phyloP scores from a whole-genome alignment of 2,113 vertebrate genomes.

The Oenanthe melanoleuca region DNA sequence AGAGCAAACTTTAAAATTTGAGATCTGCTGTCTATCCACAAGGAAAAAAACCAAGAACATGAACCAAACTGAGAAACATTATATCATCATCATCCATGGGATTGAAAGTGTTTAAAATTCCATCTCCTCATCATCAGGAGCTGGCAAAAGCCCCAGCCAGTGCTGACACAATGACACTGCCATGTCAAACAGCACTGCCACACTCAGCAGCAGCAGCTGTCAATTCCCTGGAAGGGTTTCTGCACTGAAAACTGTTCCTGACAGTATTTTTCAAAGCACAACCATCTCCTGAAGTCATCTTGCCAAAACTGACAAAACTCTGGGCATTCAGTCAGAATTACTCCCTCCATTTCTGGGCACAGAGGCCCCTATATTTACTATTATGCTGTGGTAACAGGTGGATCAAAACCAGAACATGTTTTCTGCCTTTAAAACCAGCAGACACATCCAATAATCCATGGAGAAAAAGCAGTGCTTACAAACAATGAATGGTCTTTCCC shows the following conservation, averaged over 20 bases:
- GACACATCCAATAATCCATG: background rate
- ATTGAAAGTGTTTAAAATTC: background rate
- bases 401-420: background rate
- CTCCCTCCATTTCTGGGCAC: background rate
- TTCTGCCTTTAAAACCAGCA: background rate
- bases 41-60: background rate
- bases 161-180: background rate
- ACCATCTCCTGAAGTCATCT: background rate
- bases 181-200: background rate
- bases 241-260: background rate
- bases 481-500: background rate
- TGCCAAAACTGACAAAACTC: background rate
- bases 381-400: background rate
- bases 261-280: background rate
- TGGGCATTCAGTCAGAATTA: background rate
- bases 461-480: background rate
- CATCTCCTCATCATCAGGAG: background rate
- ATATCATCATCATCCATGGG: background rate
- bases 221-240: background rate
- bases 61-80: background rate
- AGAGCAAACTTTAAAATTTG: background rate
- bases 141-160: background rate
- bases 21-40: background rate
- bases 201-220: background rate
- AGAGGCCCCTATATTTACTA: background rate